A percentile compares a stretch with the other conserved stretches of the same genome.
These are phyloP conservation scores for Iguana delicatissima DNA, from an alignment of 2,797 vertebrate species.

Conservation along the genomic window DNA sequence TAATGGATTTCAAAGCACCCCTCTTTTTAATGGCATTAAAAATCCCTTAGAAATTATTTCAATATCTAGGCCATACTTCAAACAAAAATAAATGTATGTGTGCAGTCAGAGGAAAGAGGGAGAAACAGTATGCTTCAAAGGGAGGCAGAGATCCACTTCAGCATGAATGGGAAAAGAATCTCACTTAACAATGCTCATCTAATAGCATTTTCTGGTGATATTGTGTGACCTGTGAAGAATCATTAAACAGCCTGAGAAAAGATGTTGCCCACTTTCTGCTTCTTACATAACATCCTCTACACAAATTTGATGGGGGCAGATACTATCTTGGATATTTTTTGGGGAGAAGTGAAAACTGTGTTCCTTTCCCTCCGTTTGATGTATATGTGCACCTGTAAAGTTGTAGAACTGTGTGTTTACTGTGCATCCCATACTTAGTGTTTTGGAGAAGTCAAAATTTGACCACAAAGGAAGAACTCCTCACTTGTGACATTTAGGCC, in stretches of 20 bases:
- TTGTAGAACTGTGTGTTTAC: slow-evolving; percentile 29
- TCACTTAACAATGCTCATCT: slow-evolving; percentile 4
- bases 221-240: slow-evolving; percentile 9
- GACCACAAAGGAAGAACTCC: not conserved
- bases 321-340: slow-evolving; percentile 10
- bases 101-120: slow-evolving; percentile 1
- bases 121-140: slow-evolving; percentile 34
- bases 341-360: not conserved
- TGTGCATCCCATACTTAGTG: not conserved
- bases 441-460: not conserved
- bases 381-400: not conserved
- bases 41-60: slow-evolving; percentile 50
- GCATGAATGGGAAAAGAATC: slow-evolving; percentile 24
- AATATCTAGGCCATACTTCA: slow-evolving; percentile 48
- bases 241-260: slow-evolving; percentile 38
- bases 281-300: slow-evolving; percentile 33
- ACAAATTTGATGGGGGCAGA: not conserved
- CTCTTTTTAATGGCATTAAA: slow-evolving; percentile 29
- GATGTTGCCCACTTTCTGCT: slow-evolving; percentile 17
- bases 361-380: not conserved
- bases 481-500: not conserved
- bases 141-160: slow-evolving; percentile 14
- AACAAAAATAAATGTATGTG: slow-evolving; percentile 21
- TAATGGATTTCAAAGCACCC: slow-evolving; percentile 59
- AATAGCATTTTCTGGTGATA: not conserved